phyloP scores from a whole-genome alignment of 2,888 invertebrate genomes.

The Phania funesta region DNA sequence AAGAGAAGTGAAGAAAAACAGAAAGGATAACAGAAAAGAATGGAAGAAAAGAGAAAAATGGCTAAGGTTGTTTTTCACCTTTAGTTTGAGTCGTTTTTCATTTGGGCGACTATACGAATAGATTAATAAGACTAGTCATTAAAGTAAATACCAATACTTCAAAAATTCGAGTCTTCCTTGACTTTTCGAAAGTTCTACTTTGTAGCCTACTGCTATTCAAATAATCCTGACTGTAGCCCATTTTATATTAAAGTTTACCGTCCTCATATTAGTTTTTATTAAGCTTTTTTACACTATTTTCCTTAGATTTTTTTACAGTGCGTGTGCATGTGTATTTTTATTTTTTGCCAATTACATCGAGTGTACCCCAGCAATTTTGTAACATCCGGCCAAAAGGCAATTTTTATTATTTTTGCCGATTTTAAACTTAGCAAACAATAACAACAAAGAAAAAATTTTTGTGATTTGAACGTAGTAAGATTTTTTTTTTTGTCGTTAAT shows the following conservation, averaged over 20 bases:
- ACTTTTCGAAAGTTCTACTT: too few species aligned
- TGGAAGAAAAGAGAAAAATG: too few species aligned
- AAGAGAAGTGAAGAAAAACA: background rate
- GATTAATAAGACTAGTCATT: too few species aligned
- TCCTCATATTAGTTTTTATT: background rate
- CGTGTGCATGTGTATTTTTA: constrained; percentile 24
- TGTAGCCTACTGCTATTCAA: background rate
- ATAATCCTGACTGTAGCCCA: background rate
- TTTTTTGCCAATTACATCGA: constrained; percentile 76
- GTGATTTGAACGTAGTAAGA: constrained; percentile 5
- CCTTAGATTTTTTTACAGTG: constrained; percentile 30
- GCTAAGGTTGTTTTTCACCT: too few species aligned
- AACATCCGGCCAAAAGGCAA: constrained; percentile 76
- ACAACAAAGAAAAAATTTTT: constrained; percentile 26
- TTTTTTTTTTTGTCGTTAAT: constrained; percentile 6
- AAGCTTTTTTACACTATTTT: constrained; percentile 18
- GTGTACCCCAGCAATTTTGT: constrained; percentile 78
- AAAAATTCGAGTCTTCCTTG: too few species aligned
- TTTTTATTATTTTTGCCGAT: constrained; percentile 66
- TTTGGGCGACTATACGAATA: too few species aligned
- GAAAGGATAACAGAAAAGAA: too few species aligned
- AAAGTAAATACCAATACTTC: too few species aligned
- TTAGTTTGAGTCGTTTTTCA: too few species aligned
- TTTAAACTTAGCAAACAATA: constrained; percentile 56
- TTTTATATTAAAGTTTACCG: constrained; percentile 21